Percentiles rank a stretch among this genome's conserved stretches.
Conservation (phyloP, 2,888 invertebrate genomes). For the Blastobasis adustella region DNA sequence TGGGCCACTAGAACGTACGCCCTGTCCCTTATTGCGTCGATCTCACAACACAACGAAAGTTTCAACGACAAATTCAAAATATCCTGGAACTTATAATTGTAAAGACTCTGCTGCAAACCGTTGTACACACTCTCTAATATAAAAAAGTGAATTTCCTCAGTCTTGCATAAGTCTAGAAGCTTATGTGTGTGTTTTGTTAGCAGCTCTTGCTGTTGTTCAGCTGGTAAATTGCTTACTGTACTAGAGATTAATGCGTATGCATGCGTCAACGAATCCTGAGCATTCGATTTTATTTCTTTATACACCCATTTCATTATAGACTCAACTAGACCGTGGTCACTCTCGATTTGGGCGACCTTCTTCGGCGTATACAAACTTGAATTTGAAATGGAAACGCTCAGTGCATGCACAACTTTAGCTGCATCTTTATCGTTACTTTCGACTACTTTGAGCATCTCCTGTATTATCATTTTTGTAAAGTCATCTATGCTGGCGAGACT, state of each 20-base stretch:
- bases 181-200: slow-evolving; percentile 34
- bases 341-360: slow-evolving; percentile 58
- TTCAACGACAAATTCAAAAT: slow-evolving; percentile 46
- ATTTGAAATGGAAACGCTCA: slow-evolving; percentile 47
- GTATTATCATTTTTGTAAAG: slow-evolving; percentile 61
- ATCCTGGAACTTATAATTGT: slow-evolving; percentile 40
- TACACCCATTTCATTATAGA: slow-evolving; percentile 51
- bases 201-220: slow-evolving; percentile 42
- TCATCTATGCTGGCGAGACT: slow-evolving; percentile 62
- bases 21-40: slow-evolving; percentile 42
- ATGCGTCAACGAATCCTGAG: slow-evolving; percentile 33
- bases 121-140: slow-evolving; percentile 69
- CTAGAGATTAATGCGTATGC: slow-evolving; percentile 48
- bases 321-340: slow-evolving; percentile 55
- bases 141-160: slow-evolving; percentile 42
- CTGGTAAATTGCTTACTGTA: slow-evolving; percentile 45
- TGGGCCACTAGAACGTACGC: slow-evolving; percentile 71
- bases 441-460: slow-evolving; percentile 55
- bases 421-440: slow-evolving; percentile 33
- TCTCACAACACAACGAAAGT: slow-evolving; percentile 43
- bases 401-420: slow-evolving; percentile 43
- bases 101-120: slow-evolving; percentile 53
- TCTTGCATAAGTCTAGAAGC: slow-evolving; percentile 38
- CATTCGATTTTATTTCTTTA: slow-evolving; percentile 33
- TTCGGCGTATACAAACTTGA: slow-evolving; percentile 40